Evolutionary conservation across 2,113 vertebrate species (phyloP).

Genomic region (Cynocephalus volans): DNA sequence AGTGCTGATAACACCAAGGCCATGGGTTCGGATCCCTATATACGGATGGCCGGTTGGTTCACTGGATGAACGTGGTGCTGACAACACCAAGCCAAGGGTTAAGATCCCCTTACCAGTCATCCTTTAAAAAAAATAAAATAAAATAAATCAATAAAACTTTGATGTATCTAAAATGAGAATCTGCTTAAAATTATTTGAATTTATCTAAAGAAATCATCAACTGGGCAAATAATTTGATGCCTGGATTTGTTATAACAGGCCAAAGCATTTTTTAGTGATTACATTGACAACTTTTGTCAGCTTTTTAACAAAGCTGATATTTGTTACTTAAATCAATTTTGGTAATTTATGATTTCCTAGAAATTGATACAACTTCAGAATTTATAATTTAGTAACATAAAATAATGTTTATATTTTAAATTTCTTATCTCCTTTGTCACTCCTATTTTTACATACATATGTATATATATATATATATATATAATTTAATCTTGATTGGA

Average conservation of each 20-base stretch:
- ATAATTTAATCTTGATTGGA: not conserved
- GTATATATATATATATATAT: not conserved
- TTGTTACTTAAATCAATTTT: slow-evolving; percentile 10
- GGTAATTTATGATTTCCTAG: slow-evolving; percentile 3
- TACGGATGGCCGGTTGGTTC: no score
- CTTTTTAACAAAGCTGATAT: not conserved
- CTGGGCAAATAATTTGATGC: not conserved
- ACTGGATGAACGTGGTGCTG: no score
- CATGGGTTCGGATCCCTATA: no score
- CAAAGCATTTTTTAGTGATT: not conserved
- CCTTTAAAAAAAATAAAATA: no score
- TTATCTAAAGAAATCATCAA: slow-evolving; percentile 32
- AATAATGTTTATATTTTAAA: not conserved
- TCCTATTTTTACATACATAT: not conserved
- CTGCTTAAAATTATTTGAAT: not conserved
- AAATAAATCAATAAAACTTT: no score
- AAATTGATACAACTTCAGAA: not conserved
- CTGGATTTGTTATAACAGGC: not conserved
- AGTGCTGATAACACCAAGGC: no score
- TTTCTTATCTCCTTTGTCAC: not conserved
- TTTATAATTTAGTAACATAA: not conserved
- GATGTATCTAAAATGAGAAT: slow-evolving; percentile 25
- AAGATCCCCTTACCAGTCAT: no score
- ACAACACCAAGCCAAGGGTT: no score
- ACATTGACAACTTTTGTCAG: not conserved